Conservation (phyloP, 2,888 invertebrate species). For the Dynastes hyllus region DNA sequence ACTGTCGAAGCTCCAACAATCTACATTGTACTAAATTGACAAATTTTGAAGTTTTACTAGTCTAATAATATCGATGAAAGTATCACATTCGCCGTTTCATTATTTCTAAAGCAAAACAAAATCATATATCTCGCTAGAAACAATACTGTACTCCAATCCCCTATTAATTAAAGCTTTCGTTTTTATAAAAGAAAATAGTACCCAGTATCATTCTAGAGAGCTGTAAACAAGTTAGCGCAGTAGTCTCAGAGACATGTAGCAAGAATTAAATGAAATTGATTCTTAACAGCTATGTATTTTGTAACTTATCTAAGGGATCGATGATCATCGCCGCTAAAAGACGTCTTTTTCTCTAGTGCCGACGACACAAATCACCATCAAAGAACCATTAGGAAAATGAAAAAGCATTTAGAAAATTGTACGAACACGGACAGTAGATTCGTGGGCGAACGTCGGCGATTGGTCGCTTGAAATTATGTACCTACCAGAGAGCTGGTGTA, state of each 20-base stretch:
- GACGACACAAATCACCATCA: background rate
- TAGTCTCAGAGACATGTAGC: background rate
- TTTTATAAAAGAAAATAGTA: too few species aligned
- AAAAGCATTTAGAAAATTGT: slow-evolving; percentile 10
- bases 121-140: too few species aligned
- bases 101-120: too few species aligned
- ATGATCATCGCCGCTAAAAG: background rate
- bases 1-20: too few species aligned
- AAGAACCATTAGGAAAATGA: slow-evolving; percentile 9
- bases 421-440: background rate
- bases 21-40: too few species aligned
- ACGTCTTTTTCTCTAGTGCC: background rate
- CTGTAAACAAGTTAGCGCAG: too few species aligned
- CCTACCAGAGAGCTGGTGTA: background rate
- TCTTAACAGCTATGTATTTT: background rate
- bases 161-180: too few species aligned
- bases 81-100: too few species aligned
- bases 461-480: background rate
- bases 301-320: background rate
- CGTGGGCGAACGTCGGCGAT: slow-evolving; percentile 2
- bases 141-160: too few species aligned
- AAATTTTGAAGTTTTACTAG: too few species aligned
- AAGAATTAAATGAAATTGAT: background rate
- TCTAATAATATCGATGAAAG: too few species aligned
- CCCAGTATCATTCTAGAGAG: too few species aligned